A percentile compares a stretch with the other conserved stretches of the same genome.
Conservation (phyloP, 2,888 invertebrate species). For the Lacanobia oleracea region DNA sequence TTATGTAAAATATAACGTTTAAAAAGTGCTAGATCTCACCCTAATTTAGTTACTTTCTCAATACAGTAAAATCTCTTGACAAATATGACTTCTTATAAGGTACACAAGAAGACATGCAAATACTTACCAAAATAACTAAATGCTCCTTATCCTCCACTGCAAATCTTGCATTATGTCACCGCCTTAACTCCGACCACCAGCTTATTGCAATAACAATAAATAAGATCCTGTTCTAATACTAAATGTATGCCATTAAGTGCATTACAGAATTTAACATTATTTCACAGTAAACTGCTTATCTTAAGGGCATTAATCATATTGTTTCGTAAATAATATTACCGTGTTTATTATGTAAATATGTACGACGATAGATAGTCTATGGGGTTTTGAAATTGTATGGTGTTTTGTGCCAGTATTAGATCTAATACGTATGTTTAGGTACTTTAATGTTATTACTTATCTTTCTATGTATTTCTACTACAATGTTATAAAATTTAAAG, state of each 20-base stretch:
- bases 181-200: slow-evolving; percentile 10
- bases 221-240: slow-evolving; percentile 47
- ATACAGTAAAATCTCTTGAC: too few species aligned
- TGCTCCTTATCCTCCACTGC: background rate
- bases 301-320: slow-evolving; percentile 58
- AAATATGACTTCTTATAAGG: too few species aligned
- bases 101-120: background rate
- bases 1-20: too few species aligned
- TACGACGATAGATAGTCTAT: slow-evolving; percentile 10
- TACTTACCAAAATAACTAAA: background rate
- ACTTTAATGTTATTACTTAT: background rate
- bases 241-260: slow-evolving; percentile 56
- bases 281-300: slow-evolving; percentile 58
- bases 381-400: slow-evolving; percentile 31
- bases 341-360: slow-evolving; percentile 42
- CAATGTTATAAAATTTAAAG: too few species aligned
- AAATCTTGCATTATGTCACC: background rate
- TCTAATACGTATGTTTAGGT: background rate
- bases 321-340: slow-evolving; percentile 56
- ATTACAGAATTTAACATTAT: slow-evolving; percentile 51
- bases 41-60: too few species aligned
- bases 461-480: too few species aligned
- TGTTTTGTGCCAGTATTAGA: background rate
- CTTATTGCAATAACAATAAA: slow-evolving; percentile 45
- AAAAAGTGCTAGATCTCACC: too few species aligned